These are phyloP conservation scores for Albula goreensis DNA, from an alignment of 2,113 vertebrate genomes.

Conservation along the genomic window DNA sequence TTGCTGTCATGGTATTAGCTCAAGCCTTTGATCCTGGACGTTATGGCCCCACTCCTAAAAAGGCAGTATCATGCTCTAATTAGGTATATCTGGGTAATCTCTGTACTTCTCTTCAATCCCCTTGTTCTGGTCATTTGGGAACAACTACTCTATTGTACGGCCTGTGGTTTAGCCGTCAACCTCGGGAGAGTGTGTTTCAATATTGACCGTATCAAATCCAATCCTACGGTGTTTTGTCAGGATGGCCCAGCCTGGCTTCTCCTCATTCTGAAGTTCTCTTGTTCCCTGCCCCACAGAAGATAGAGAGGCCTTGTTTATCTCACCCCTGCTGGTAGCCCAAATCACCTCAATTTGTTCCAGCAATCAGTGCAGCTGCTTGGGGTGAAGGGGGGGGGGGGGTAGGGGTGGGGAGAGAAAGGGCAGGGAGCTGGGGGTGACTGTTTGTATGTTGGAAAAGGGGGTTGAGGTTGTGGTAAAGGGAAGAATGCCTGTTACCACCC, in stretches of 20 bases:
- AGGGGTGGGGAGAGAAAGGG: neutral
- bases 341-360: constrained; percentile 38
- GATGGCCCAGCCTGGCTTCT: constrained; percentile 31
- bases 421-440: neutral
- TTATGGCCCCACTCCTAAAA: constrained; percentile 5
- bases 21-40: neutral
- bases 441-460: neutral
- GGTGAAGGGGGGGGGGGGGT: neutral
- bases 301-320: neutral
- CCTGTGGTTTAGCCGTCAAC: neutral
- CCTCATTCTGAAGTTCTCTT: constrained; percentile 20
- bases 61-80: constrained; percentile 46
- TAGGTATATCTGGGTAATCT: constrained; percentile 70
- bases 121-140: constrained; percentile 18
- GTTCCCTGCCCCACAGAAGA: constrained; percentile 4
- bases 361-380: constrained; percentile 23
- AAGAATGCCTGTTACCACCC: constrained; percentile 31
- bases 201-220: constrained; percentile 53
- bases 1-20: constrained; percentile 12
- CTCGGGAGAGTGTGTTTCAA: constrained; percentile 25
- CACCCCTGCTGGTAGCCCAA: constrained; percentile 35
- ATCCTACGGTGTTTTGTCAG: constrained; percentile 49
- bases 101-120: constrained; percentile 37
- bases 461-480: neutral
- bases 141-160: neutral